phyloP scores from a whole-genome alignment of 1,140 invertebrate species.

The Hyphantria cunea region DNA sequence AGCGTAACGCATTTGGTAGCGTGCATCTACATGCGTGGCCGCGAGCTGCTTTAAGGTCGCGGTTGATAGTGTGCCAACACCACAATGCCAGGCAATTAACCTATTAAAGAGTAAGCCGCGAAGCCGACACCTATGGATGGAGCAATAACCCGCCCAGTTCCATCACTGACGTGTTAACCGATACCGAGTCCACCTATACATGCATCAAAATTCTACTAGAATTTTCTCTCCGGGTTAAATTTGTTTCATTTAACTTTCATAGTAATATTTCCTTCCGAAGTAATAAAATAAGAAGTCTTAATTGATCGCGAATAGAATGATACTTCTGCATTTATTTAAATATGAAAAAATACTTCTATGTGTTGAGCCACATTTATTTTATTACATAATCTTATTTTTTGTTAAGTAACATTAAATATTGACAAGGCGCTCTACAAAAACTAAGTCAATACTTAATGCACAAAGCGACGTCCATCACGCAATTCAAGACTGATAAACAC shows the following conservation, averaged over 20 bases:
- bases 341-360: too few relatives aligned
- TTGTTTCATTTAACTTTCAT: neutral
- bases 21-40: conserved; percentile 64
- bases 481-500: conserved; percentile 66
- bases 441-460: conserved; percentile 21
- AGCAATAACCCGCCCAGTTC: conserved; percentile 60
- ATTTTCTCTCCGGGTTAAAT: neutral
- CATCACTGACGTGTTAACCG: conserved; percentile 47
- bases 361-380: neutral
- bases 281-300: neutral
- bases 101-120: conserved; percentile 68
- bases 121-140: conserved; percentile 51
- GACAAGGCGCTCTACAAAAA: conserved; percentile 12
- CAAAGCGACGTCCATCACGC: conserved; percentile 45
- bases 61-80: conserved; percentile 67
- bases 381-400: neutral
- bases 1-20: conserved; percentile 50
- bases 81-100: conserved; percentile 77
- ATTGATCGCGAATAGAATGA: too few relatives aligned
- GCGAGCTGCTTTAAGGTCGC: conserved; percentile 72
- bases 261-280: conserved; percentile 4
- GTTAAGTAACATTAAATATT: conserved; percentile 3
- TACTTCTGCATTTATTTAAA: too few relatives aligned
- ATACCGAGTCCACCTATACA: conserved; percentile 30
- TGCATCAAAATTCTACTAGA: neutral